A percentile compares a stretch with the other conserved stretches of the same genome.
phyloP scores from a whole-genome alignment of 2,888 invertebrate species.

The Lacanobia oleracea region DNA sequence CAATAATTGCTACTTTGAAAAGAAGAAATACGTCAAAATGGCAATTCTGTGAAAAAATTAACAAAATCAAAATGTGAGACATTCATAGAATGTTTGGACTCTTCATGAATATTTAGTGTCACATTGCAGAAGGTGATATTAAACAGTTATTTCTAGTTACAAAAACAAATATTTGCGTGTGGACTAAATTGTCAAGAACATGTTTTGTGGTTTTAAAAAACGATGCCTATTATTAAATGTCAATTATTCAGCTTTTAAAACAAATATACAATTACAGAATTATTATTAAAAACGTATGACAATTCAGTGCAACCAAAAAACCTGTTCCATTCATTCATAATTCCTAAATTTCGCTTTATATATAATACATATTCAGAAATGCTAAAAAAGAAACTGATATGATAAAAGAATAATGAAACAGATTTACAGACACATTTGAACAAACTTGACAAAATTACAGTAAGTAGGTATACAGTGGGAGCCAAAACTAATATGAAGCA shows the following conservation, averaged over 20 bases:
- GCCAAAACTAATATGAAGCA: slow-evolving; percentile 61
- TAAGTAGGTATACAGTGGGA: slow-evolving; percentile 36
- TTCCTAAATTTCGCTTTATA: neutral
- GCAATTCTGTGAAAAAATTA: slow-evolving; percentile 64
- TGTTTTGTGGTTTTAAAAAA: neutral
- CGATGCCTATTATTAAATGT: neutral
- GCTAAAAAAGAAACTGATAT: neutral
- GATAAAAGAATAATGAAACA: slow-evolving; percentile 23
- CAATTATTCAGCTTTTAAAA: neutral
- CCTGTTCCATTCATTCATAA: slow-evolving; percentile 20
- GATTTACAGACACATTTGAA: slow-evolving; percentile 13
- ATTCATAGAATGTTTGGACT: slow-evolving; percentile 52
- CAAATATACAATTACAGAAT: neutral
- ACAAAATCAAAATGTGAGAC: slow-evolving; percentile 61
- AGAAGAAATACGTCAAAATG: slow-evolving; percentile 40
- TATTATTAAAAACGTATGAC: slow-evolving; percentile 7
- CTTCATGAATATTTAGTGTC: slow-evolving; percentile 34
- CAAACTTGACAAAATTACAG: slow-evolving; percentile 23
- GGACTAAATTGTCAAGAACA: slow-evolving; percentile 35
- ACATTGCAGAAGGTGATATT: slow-evolving; percentile 26
- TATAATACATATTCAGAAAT: neutral
- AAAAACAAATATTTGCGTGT: neutral
- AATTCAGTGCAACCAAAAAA: slow-evolving; percentile 29
- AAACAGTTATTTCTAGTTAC: slow-evolving; percentile 20
- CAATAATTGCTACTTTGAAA: slow-evolving; percentile 41